Conservation (phyloP, 2,797 vertebrate genomes). For the Pipistrellus nathusii region DNA sequence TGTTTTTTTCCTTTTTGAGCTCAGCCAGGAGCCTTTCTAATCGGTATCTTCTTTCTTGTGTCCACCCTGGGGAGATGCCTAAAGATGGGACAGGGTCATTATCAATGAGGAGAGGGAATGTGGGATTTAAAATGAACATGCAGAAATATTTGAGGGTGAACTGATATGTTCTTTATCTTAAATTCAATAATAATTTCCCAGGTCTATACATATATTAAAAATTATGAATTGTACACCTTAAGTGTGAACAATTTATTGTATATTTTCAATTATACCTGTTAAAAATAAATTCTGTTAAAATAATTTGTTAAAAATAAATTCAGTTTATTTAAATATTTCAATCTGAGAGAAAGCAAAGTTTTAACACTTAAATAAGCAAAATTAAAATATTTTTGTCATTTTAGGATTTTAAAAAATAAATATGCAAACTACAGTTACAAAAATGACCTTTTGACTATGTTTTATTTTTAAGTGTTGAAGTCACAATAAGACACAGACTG, state of each 20-base stretch:
- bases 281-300: too few relatives aligned
- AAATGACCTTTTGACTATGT: background rate
- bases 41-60: background rate
- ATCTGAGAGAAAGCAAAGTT: background rate
- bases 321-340: background rate
- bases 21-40: background rate
- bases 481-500: background rate
- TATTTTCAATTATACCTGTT: background rate
- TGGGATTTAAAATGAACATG: background rate
- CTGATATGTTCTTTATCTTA: background rate
- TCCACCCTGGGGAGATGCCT: background rate
- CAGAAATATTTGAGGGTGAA: background rate
- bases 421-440: background rate
- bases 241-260: background rate
- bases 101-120: background rate
- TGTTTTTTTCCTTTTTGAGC: background rate
- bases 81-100: background rate
- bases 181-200: background rate
- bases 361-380: background rate
- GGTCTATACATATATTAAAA: background rate
- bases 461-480: conserved; percentile 1
- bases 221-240: background rate
- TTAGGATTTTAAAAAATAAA: background rate
- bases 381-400: background rate
- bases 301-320: background rate